Conservation (phyloP, 2,797 vertebrate genomes). For the Carapus acus region DNA sequence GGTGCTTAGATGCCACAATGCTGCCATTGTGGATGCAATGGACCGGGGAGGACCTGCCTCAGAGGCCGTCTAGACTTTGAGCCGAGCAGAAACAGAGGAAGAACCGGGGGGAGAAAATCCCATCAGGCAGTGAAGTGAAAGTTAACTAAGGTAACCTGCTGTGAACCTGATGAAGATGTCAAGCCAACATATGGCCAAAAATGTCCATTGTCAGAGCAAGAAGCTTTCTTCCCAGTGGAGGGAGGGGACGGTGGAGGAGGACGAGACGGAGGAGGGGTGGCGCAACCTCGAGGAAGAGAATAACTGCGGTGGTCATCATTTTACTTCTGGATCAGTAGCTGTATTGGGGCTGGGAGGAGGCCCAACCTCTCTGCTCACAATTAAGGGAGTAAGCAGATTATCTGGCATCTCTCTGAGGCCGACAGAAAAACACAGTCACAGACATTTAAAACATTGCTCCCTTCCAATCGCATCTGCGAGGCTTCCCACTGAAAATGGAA, state of each 20-base stretch:
- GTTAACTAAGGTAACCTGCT: conserved; percentile 93
- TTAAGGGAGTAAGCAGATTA: conserved; percentile 84
- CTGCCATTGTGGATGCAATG: conserved; percentile 81
- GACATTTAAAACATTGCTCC: conserved; percentile 64
- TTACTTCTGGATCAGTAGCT: conserved; percentile 84
- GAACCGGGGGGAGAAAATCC: conserved; percentile 90
- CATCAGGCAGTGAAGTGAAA: conserved; percentile 97
- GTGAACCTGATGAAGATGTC: conserved; percentile 99
- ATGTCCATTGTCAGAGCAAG: conserved; percentile 87
- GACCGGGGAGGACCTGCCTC: conserved; percentile 70
- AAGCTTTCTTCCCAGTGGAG: conserved; percentile 70
- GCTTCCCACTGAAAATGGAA: conserved; percentile 70
- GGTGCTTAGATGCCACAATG: conserved; percentile 85
- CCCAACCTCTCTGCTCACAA: conserved; percentile 69
- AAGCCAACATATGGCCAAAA: conserved; percentile 93
- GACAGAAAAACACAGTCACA: conserved; percentile 70
- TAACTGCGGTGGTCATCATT: conserved; percentile 82
- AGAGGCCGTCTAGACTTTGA: conserved; percentile 85
- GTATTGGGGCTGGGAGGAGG: conserved; percentile 75
- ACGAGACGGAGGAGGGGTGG: conserved; percentile 56
- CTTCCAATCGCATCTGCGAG: conserved; percentile 31
- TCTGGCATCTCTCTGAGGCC: conserved; percentile 72
- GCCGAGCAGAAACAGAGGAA: conserved; percentile 73
- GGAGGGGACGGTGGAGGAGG: conserved; percentile 53
- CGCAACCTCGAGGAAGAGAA: conserved; percentile 79